phyloP scores from a whole-genome alignment of 2,113 vertebrate species.

The Tragelaphus strepsiceros region DNA sequence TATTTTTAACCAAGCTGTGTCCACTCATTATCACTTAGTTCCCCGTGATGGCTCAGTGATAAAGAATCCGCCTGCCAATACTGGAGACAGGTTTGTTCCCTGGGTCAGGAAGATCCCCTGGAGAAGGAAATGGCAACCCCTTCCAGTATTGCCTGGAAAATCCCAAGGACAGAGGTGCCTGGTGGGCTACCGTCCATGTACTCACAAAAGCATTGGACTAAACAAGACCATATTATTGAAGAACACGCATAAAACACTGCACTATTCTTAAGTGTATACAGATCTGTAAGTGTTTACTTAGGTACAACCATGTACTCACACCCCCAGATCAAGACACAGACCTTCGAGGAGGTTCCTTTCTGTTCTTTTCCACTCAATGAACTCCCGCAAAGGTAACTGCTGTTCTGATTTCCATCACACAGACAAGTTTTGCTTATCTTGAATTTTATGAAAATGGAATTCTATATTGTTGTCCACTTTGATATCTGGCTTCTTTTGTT shows the following conservation, averaged over 20 bases:
- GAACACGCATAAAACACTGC: too few species aligned
- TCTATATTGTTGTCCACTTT: background rate
- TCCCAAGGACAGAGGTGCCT: background rate
- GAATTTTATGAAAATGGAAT: background rate
- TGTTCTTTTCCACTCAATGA: background rate
- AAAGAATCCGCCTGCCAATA: background rate
- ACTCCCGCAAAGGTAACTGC: background rate
- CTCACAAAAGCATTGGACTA: background rate
- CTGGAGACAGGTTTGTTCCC: background rate
- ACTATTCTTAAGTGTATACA: background rate
- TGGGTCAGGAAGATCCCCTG: background rate
- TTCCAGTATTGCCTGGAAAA: background rate
- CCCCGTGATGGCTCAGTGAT: background rate
- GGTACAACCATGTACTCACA: fast-evolving
- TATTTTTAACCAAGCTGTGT: background rate
- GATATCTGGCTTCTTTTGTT: background rate
- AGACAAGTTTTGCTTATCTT: background rate
- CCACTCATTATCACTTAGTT: background rate
- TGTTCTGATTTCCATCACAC: background rate
- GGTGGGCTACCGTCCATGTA: background rate
- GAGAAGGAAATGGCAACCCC: background rate
- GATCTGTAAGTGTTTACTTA: background rate
- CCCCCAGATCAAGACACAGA: background rate
- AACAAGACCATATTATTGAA: background rate
- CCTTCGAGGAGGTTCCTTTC: background rate